Evolutionary conservation across 1,140 invertebrate genomes (phyloP).

Genomic region (Pseudomyrmex concolor): DNA sequence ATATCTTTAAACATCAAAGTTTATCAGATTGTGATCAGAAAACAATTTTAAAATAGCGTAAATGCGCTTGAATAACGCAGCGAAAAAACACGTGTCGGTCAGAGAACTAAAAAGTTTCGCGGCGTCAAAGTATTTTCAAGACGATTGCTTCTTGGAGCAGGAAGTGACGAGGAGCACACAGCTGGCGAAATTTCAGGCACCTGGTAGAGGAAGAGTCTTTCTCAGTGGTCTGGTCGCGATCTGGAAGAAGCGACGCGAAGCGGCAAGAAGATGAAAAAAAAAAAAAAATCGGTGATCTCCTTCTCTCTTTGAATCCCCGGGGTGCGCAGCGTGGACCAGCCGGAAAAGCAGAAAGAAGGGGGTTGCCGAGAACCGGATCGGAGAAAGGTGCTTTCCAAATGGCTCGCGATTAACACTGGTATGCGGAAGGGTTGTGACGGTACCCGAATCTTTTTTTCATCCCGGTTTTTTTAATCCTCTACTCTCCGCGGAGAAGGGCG

Average conservation of each 20-base stretch:
- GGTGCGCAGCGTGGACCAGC: slow-evolving; percentile 21
- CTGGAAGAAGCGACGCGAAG: slow-evolving; percentile 34
- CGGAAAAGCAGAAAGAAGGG: slow-evolving; percentile 43
- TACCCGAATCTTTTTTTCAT: slow-evolving; percentile 64
- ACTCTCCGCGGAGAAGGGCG: slow-evolving; percentile 62
- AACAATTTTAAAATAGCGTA: neutral
- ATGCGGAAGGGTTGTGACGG: slow-evolving; percentile 79
- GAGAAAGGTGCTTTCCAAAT: slow-evolving; percentile 77
- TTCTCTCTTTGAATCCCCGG: neutral
- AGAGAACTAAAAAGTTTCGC: slow-evolving; percentile 37
- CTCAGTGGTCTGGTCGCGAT: slow-evolving; percentile 54
- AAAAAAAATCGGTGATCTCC: slow-evolving; percentile 54
- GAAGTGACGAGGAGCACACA: slow-evolving; percentile 61
- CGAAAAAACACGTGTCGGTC: neutral
- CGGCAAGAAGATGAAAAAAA: slow-evolving; percentile 9
- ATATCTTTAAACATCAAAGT: no score
- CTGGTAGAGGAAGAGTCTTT: slow-evolving; percentile 67
- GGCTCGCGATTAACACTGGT: slow-evolving; percentile 61
- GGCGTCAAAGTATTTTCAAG: slow-evolving; percentile 29
- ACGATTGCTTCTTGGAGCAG: slow-evolving; percentile 45
- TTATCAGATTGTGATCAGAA: neutral
- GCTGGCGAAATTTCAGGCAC: slow-evolving; percentile 73
- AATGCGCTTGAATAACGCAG: neutral
- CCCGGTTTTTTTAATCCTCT: slow-evolving; percentile 67
- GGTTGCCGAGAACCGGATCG: slow-evolving; percentile 59